Conservation (phyloP, 2,888 invertebrate genomes). For the Thymelicus lineola region DNA sequence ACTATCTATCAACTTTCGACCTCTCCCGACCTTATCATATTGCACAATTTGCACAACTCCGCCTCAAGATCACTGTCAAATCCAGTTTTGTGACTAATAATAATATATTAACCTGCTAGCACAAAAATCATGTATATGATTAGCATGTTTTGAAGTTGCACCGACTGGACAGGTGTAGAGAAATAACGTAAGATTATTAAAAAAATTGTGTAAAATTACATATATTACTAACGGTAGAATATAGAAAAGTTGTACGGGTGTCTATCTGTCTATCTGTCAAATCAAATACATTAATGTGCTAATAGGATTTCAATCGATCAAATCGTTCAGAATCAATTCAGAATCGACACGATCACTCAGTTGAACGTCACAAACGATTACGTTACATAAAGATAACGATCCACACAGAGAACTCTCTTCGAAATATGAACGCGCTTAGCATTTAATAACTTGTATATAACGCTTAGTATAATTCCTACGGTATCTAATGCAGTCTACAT, state of each 20-base stretch:
- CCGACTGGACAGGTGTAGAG: background rate
- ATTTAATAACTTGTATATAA: too few species aligned
- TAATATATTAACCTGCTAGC: background rate
- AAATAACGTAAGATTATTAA: background rate
- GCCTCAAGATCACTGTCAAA: conserved; percentile 30
- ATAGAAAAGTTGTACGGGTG: too few species aligned
- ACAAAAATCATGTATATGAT: background rate
- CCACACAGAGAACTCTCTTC: too few species aligned
- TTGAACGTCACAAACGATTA: too few species aligned
- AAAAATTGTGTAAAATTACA: background rate
- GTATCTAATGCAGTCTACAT: background rate
- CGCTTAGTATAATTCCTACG: too few species aligned
- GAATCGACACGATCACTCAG: too few species aligned
- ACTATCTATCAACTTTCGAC: conserved; percentile 14
- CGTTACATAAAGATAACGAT: too few species aligned
- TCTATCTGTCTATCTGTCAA: too few species aligned
- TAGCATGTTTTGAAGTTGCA: background rate
- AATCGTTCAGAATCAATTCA: too few species aligned
- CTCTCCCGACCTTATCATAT: conserved; percentile 22
- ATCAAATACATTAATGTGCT: too few species aligned
- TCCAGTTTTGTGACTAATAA: conserved; percentile 14
- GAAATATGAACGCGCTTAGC: background rate
- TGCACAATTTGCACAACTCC: background rate
- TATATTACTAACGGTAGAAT: background rate
- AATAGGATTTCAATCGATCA: too few species aligned